Base-by-base conservation (phyloP, 2,797 vertebrate species). In the Halcyon badia region DNA sequence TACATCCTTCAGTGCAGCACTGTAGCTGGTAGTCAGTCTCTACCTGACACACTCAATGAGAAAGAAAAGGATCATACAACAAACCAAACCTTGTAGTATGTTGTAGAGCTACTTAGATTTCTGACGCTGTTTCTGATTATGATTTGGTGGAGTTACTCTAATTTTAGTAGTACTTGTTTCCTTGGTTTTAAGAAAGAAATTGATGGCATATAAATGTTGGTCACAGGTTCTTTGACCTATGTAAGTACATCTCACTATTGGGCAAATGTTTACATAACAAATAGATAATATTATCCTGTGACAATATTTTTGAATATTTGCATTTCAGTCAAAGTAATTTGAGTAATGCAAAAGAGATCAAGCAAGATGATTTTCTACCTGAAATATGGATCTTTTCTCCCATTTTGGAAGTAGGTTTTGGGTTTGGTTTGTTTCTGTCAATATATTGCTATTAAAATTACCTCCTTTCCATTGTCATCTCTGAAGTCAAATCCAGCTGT, bases 341-440 rank as follows among this genome's bases (percentile, higher is more conserved):
- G 25, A 87, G 25, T 28, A 58, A 28, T 56, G 33, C 6, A 87
- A 66, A 77, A 4, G 24, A 89, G 87, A 56, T 48, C 71, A 46
- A 48, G 10, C 1, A 5, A 51, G 8, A 10, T 62, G 12, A 14
- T 49, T 87, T 91, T 7, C 54, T 65, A 41, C 61, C 5, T n/a
- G 42, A 61, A 2, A 54, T 16, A 24, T 0, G 0, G 2, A 25
- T 51, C 31, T 73, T 41, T 93, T 52, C 26, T 85, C 14, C 25
- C 31, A 1, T 70, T 83, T 89, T 65, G 24, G 26, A 66, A 83
- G 14, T 30, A 65, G 18, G 3, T n/a, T 31, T 7, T 9, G 17
- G 2, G 2, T 4, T 17, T 21, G 2, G 3, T 3, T 49, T 56
- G 30, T 19, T 30, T 9, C 17, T 58, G 37, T 52, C 10, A 51